Evolutionary conservation across 2,113 vertebrate species (phyloP).

Genomic region (Calypte anna): DNA sequence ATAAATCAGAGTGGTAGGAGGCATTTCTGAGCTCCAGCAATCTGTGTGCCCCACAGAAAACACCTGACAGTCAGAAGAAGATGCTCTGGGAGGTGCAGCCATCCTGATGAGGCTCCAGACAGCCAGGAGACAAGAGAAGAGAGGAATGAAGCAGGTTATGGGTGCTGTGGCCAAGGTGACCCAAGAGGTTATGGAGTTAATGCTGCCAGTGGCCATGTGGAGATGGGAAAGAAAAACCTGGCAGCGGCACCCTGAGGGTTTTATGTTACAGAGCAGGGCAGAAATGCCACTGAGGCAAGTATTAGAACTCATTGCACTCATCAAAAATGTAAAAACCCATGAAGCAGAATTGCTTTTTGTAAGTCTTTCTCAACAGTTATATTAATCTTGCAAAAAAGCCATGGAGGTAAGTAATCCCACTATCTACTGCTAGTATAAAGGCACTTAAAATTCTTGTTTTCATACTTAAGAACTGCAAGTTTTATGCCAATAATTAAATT

Average conservation of each 20-base stretch:
- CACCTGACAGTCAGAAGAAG: not conserved
- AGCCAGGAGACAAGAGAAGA: not conserved
- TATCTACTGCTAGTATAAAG: not conserved
- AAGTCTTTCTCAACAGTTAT: not conserved
- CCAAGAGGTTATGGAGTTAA: not conserved
- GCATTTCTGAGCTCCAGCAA: not conserved
- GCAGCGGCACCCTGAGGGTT: not conserved
- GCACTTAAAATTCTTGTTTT: not conserved
- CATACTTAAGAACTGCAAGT: not conserved
- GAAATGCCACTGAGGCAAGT: not conserved
- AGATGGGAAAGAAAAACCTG: not conserved
- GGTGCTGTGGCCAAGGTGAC: not conserved
- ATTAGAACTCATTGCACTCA: not conserved
- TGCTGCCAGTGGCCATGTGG: fast-evolving
- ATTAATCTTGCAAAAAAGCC: not conserved
- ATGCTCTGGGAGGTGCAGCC: not conserved
- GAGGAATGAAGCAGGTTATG: not conserved
- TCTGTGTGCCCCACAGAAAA: not conserved
- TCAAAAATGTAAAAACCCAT: not conserved
- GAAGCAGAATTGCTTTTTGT: not conserved
- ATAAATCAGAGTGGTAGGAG: fast-evolving
- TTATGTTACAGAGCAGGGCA: not conserved
- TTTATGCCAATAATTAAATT: not conserved
- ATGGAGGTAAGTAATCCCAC: not conserved
- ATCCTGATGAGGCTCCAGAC: not conserved